Evolutionary conservation across 2,797 vertebrate genomes (phyloP), one percentile per base, ranked within the genome.

Genomic region (Artibeus jamaicensis): DNA sequence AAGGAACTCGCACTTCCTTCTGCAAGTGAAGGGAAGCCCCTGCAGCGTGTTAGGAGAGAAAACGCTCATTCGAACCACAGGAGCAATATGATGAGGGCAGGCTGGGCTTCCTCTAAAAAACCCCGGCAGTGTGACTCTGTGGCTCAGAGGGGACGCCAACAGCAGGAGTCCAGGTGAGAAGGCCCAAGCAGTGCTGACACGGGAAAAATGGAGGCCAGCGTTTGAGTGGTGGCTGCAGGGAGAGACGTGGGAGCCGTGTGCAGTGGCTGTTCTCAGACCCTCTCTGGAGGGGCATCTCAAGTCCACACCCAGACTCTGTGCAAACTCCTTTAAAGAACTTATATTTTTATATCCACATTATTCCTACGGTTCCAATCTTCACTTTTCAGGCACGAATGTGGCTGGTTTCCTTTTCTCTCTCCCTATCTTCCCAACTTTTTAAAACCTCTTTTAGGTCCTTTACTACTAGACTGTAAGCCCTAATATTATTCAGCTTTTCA

Each of bases 401-500:
- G 59, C 59, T 82, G 67, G 39, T 81, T 87, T 85, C 76, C 68
- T 84, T 83, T 53, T 59, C 53, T 53, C 34, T 84, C 7, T 78
- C 1, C 34, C 39, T n/a, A 11, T 15, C 29, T 44, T 37, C 7
- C 15, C 34, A 10, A 16, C 34, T 7, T 48, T 76, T 48, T 50
- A 9, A 1, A 42, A 19, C 29, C 39, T 42, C 19, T 83, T 79
- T 44, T 92, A 86, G 32, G 22, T 85, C 37, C 14, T 93, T 84
- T 67, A 53, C 46, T 92, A 39, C 16, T 81, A 79, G 29, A 70
- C 42, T 86, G 29, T 77, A 73, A 86, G 32, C 32, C 34, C 76
- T 83, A 29, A 76, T 62, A 86, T 84, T 95, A 82, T 34, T 89
- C 26, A 76, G 59, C 50, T 90, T 94, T 95, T 50, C 74, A 67